Evolutionary conservation across 2,113 vertebrate species (phyloP).

Genomic region (Tupaia tana): DNA sequence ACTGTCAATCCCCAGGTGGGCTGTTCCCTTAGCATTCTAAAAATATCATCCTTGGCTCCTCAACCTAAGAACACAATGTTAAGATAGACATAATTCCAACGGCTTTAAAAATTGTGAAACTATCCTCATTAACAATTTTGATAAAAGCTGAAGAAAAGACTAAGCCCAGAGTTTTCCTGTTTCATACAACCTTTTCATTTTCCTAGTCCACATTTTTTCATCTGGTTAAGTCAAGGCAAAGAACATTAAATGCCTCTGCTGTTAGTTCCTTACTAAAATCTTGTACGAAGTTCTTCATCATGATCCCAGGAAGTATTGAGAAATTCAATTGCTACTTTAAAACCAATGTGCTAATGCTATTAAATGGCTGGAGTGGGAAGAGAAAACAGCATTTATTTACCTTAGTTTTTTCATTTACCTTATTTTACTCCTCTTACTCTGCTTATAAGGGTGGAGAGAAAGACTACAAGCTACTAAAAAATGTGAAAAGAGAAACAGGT

Average conservation of each 20-base stretch:
- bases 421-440: neutral
- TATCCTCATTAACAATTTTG: slow-evolving; percentile 42
- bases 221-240: neutral
- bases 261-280: neutral
- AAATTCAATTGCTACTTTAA: neutral
- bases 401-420: too few relatives aligned
- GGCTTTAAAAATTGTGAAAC: slow-evolving; percentile 11
- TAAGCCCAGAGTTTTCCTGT: neutral
- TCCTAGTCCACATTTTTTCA: slow-evolving; percentile 17
- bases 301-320: neutral
- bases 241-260: neutral
- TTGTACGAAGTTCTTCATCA: neutral
- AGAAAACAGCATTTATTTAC: neutral
- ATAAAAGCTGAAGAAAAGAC: neutral
- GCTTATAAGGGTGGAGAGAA: neutral
- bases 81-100: slow-evolving; percentile 16
- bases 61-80: slow-evolving; percentile 21
- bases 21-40: neutral
- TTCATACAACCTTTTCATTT: neutral
- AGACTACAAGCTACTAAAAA: neutral
- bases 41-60: slow-evolving; percentile 7
- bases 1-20: neutral
- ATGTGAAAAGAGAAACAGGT: neutral
- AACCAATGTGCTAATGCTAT: neutral
- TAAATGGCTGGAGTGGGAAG: neutral